Conservation (phyloP, 2,113 vertebrate genomes). For the Thomomys bottae region DNA sequence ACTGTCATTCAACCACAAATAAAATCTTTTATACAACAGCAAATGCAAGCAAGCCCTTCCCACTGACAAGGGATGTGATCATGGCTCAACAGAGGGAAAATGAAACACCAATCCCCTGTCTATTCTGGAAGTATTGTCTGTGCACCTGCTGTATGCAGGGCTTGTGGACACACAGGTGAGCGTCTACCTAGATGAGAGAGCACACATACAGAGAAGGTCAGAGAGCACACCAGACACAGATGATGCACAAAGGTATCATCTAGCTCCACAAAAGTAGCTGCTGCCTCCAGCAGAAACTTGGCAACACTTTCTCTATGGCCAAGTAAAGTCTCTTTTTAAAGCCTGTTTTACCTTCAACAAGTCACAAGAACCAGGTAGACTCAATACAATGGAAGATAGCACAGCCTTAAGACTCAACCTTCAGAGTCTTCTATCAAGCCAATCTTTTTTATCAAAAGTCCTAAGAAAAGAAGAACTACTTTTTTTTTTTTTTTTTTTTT, state of each 20-base stretch:
- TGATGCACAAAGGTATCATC: not conserved
- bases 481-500: no score
- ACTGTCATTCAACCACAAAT: slow-evolving; percentile 62
- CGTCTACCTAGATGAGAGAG: not conserved
- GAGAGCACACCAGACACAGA: not conserved
- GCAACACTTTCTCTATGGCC: not conserved
- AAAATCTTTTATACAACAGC: slow-evolving; percentile 65
- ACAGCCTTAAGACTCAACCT: no score
- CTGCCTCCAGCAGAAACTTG: not conserved
- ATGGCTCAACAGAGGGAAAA: not conserved
- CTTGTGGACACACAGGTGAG: no score
- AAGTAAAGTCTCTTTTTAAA: not conserved
- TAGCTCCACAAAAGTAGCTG: no score
- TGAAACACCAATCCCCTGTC: fast-evolving
- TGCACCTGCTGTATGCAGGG: not conserved
- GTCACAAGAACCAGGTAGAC: not conserved
- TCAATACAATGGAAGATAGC: not conserved
- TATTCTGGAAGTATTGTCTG: not conserved
- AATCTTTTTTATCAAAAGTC: not conserved
- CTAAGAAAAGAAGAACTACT: not conserved
- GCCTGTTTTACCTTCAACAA: not conserved
- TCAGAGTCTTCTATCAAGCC: not conserved
- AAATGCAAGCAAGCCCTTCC: slow-evolving; percentile 26
- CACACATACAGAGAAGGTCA: not conserved
- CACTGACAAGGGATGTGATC: not conserved